Base-by-base conservation (phyloP, 2,888 invertebrate genomes). In the Xanthorhoe spadicearia region DNA sequence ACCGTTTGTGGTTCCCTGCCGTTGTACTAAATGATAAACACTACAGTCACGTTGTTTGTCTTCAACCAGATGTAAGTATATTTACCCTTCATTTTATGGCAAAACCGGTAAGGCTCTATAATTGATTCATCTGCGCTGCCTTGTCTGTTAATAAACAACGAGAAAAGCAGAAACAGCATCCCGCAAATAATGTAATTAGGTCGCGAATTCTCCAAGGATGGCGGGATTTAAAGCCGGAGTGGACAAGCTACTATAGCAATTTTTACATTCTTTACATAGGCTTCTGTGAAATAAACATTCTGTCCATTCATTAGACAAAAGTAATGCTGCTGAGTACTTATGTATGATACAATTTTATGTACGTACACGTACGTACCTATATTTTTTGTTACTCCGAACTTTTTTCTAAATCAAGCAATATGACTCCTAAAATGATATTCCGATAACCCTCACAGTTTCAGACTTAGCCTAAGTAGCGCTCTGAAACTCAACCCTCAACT, bases 201-300 rank as follows among this genome's bases (percentile, higher is more conserved):
- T 85, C 86, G 81, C 71, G 76, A 78, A 76, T 79, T 78, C 74
- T 83, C 75, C 70, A 77, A 19, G 51, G 63, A 59, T 57, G 50
- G 32, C 43, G 50, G 62, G 55, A 62, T 66, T 23, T 56, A 50
- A 60, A 66, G 51, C 51, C 18, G 19, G 43, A 61, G 51, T 61
- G 46, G 60, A 61, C 51, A 56, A 51, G 46, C 35, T 28, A 48
- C 52, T 46, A 52, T 10, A 15, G 43, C 52, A 52, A 46, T 51
- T 56, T 28, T 35, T 62, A 51, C 51, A 53, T 43, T 53, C 32
- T 43, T 53, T 53, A 46, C 8, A 17, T 43, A 32, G 32, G 17
- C 48, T 48, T 48, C 17, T 48, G 48, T 15, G 38, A 10, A 38
- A 38, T 15, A 46, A 7, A n/a, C 6, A 15, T 46, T 46, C 2